Base-by-base conservation (phyloP, 2,113 vertebrate genomes). In the Dendropsophus ebraccatus region DNA sequence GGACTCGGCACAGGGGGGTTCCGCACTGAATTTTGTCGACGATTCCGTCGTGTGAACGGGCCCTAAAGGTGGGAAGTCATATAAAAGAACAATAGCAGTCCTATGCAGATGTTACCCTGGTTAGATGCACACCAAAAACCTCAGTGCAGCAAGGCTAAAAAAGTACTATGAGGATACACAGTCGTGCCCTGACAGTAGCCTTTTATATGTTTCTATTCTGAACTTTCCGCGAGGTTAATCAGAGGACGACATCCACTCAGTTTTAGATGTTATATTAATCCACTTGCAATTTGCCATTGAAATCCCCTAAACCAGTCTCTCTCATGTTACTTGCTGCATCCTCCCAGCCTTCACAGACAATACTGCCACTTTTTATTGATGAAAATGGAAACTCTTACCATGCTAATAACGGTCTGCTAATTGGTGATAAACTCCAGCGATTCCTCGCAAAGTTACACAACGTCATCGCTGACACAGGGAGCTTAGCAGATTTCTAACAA, bases 351-450 rank as follows among this genome's bases (percentile, higher is more conserved):
- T 23, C 50, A 37, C 0, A 58, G 50, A 37, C 76, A 37, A 78
- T 78, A 58, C 47, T 37, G 76, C 19, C 52, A 78, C 25, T n/a
- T 32, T 16, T 35, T 54, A 4, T 28, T 13, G 32, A 56, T 37
- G 76, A 56, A 45, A 45, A 80, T 62, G 56, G 56, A 45, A 35
- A 80, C 54, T 41, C 13, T 62, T 17, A 45, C 54, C 77, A 45
- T 60, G 32, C 54, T n/a, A 62, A 80, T 60, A 41, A 80, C 45
- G 56, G 17, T 45, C 35, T 80, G 54, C 32, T 80, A 80, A 80
- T 80, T 60, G 37, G 32, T 60, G 56, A 62, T 80, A 41, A 41
- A 41, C 77, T 25, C 54, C 32, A 25, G n/a, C 6, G 12, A 62
- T 80, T 41, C 77, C 50, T 80, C 32, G 41, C 37, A 41, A 80